Conservation (phyloP, 30 jellyfish, hydroid and myxozoan genomes). For the Sanderia malayensis region DNA sequence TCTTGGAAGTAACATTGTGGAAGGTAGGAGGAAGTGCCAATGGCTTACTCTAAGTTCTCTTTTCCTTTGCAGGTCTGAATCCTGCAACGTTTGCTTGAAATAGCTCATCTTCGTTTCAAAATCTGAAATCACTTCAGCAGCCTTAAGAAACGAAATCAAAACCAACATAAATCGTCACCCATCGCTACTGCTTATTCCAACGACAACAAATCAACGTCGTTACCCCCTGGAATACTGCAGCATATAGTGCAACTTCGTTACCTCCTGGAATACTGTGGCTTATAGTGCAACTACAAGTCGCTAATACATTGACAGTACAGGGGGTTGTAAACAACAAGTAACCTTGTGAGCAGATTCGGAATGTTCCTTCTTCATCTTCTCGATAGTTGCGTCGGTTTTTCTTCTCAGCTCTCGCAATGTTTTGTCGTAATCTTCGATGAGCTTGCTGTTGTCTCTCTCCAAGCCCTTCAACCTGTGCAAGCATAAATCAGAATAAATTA, state of each 20-base stretch:
- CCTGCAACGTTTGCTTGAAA: conserved; percentile 49
- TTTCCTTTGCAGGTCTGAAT: conserved; percentile 59
- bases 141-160: too few relatives aligned
- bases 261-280: too few relatives aligned
- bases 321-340: neutral
- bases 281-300: too few relatives aligned
- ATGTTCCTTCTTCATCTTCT: conserved; percentile 51
- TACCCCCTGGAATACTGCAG: too few relatives aligned
- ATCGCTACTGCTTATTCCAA: too few relatives aligned
- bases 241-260: too few relatives aligned
- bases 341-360: conserved; percentile 37
- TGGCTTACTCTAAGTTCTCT: conserved; percentile 60
- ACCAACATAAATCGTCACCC: too few relatives aligned
- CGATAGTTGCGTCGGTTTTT: conserved; percentile 50
- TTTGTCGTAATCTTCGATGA: conserved; percentile 38
- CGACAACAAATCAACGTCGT: too few relatives aligned
- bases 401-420: conserved; percentile 34
- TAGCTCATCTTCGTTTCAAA: conserved; percentile 46
- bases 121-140: conserved; percentile 53
- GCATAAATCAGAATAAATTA: too few relatives aligned
- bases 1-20: too few relatives aligned
- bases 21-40: too few relatives aligned
- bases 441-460: conserved; percentile 44
- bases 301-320: neutral
- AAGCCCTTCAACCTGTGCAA: conserved; percentile 19